phyloP scores from a whole-genome alignment of 2,113 vertebrate species.

The Desmodus rotundus region DNA sequence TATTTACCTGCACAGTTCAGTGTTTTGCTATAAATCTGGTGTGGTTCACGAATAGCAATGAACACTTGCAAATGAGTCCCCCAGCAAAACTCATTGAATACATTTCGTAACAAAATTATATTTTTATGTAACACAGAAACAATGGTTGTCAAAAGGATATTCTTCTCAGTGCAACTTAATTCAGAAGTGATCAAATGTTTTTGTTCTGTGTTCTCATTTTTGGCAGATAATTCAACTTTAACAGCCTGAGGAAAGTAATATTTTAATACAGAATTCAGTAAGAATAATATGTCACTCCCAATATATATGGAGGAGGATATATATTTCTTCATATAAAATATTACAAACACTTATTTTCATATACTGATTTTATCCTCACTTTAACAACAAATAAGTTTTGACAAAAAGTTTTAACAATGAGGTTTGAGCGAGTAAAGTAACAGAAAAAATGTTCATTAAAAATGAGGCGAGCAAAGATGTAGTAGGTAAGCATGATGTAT shows the following conservation, averaged over 20 bases:
- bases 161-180: background rate
- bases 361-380: background rate
- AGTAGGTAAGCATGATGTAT: background rate
- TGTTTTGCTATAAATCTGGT: background rate
- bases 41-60: background rate
- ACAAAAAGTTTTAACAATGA: background rate
- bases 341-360: background rate
- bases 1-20: background rate
- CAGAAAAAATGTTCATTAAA: background rate
- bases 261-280: background rate
- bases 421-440: background rate
- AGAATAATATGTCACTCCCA: background rate
- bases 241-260: background rate
- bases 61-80: background rate
- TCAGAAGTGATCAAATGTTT: background rate
- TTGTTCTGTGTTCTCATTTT: background rate
- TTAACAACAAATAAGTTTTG: background rate
- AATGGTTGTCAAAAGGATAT: background rate
- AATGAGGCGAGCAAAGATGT: background rate
- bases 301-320: background rate
- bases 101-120: background rate
- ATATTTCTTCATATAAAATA: background rate
- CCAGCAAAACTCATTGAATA: background rate
- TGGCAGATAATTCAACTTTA: background rate
- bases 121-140: background rate